Evolutionary conservation across 2,797 vertebrate species (phyloP).

Genomic region (Glossophaga mutica): DNA sequence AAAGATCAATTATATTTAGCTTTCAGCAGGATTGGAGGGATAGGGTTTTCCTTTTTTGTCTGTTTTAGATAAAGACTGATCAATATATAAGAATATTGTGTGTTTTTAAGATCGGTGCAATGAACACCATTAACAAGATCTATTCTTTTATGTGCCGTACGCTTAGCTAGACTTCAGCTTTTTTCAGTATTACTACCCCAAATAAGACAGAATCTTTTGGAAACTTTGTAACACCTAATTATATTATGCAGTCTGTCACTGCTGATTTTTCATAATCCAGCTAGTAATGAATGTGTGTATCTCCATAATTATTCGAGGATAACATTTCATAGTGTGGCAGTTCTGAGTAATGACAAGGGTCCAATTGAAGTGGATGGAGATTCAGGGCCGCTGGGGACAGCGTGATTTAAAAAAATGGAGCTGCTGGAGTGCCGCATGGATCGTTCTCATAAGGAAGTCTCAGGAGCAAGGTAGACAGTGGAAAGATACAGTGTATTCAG

Average conservation of each 20-base stretch:
- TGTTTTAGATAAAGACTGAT: slow-evolving; percentile 76
- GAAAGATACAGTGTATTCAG: not conserved
- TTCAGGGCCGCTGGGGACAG: not conserved
- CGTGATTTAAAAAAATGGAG: not conserved
- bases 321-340: not conserved
- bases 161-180: not conserved
- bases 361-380: not conserved
- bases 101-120: slow-evolving; percentile 17
- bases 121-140: slow-evolving; percentile 12
- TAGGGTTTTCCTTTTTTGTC: slow-evolving; percentile 44
- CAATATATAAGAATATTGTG: slow-evolving; percentile 33
- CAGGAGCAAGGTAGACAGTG: not conserved
- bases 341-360: not conserved
- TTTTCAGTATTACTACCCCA: not conserved
- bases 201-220: not conserved
- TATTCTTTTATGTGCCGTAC: not conserved
- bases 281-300: not conserved
- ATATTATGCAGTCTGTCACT: not conserved
- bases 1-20: slow-evolving; percentile 75
- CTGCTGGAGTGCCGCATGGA: not conserved
- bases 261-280: not conserved
- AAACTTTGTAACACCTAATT: not conserved
- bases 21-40: slow-evolving; percentile 57
- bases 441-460: not conserved
- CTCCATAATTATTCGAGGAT: not conserved